Evolutionary conservation across 2,888 invertebrate species (phyloP).

Genomic region (Chrysopilus asiliformis): DNA sequence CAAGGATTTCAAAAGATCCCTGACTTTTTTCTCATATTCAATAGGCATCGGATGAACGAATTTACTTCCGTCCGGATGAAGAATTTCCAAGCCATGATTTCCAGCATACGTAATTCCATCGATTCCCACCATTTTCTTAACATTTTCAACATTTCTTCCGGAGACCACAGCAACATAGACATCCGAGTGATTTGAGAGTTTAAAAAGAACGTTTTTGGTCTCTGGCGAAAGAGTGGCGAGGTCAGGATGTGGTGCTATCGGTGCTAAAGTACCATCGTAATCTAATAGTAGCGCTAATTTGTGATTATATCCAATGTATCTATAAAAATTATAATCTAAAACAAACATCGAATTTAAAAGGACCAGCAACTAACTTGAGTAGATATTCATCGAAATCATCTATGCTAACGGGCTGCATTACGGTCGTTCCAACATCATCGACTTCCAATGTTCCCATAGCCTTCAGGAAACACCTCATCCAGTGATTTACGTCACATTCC

Average conservation of each 20-base stretch:
- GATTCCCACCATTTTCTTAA: slow-evolving; percentile 81
- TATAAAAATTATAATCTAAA: slow-evolving; percentile 27
- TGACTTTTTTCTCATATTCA: slow-evolving; percentile 68
- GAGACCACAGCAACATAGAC: slow-evolving; percentile 80
- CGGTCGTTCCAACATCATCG: slow-evolving; percentile 69
- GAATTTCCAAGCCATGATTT: slow-evolving; percentile 75
- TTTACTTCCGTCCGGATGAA: slow-evolving; percentile 81
- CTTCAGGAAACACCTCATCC: slow-evolving; percentile 79
- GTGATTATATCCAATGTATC: slow-evolving; percentile 74
- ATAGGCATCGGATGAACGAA: slow-evolving; percentile 85
- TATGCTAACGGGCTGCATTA: slow-evolving; percentile 79
- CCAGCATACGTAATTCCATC: slow-evolving; percentile 85
- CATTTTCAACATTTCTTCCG: slow-evolving; percentile 75
- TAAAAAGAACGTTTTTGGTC: slow-evolving; percentile 69
- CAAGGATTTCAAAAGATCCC: slow-evolving; percentile 57
- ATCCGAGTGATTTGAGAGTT: slow-evolving; percentile 71
- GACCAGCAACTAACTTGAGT: slow-evolving; percentile 49
- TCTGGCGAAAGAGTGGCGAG: slow-evolving; percentile 73
- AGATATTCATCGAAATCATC: slow-evolving; percentile 84
- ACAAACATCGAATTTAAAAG: neutral
- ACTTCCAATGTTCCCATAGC: slow-evolving; percentile 76
- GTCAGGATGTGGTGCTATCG: slow-evolving; percentile 81
- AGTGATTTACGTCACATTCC: slow-evolving; percentile 71
- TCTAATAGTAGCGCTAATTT: slow-evolving; percentile 73
- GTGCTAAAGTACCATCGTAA: slow-evolving; percentile 80